Base-by-base conservation (phyloP, 2,797 vertebrate species). In the Gobionotothen gibberifrons region DNA sequence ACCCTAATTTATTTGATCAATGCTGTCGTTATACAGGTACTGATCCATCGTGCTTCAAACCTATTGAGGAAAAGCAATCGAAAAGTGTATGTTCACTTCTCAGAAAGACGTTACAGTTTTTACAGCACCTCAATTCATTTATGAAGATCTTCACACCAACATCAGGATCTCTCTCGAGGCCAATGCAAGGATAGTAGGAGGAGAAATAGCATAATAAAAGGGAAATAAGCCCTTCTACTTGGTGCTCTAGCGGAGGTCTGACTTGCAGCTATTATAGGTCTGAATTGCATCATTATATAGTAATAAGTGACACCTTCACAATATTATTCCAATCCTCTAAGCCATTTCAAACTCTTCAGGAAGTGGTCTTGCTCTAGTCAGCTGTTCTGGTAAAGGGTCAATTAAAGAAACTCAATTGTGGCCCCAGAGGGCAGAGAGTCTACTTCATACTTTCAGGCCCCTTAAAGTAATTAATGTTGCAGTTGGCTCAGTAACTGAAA, bases 401-500 rank as follows among this genome's bases (percentile, higher is more conserved):
- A 70, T 73, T 83, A 78, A 85, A 83, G 66, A 86, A 90, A 90
- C 88, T 82, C 78, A 85, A 86, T 82, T 79, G 85, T 74, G 78
- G 79, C 86, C 83, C 87, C 63, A 32, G 58, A 87, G 86, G 85
- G 78, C 49, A 44, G 60, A 76, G 74, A 82, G 80, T 70, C 83
- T 71, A 74, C 85, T 83, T 87, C 72, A 79, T 85, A 74, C 83
- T 85, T 83, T 59, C 76, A 74, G 78, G 65, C 56, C 66, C 83
- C 74, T 88, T 81, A 73, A 87, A 89, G 87, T 91, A 90, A 89
- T 92, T 89, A 91, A 86, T 70, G 79, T 78, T 73, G 51, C 79
- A 76, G 72, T 84, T 79, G 80, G 79, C 79, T 82, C 56, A 63
- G 71, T 68, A 84, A 63, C 75, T 77, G 71, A 88, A 86, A 86